Evolutionary conservation across 2,113 vertebrate genomes (phyloP).

Genomic region (Indicator indicator): DNA sequence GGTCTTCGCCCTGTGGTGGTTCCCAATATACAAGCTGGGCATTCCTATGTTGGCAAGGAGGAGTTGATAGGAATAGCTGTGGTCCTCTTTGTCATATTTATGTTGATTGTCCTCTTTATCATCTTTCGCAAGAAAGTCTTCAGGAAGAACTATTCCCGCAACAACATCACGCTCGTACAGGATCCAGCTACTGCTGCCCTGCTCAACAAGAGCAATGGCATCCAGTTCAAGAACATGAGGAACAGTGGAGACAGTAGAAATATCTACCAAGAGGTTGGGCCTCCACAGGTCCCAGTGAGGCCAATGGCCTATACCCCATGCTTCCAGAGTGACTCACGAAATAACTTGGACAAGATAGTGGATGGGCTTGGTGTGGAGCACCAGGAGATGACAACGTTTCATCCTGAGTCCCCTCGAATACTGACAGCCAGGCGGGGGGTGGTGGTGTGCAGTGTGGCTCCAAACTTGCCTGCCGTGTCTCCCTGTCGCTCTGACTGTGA

Average conservation of each 20-base stretch:
- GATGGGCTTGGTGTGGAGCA: slow-evolving; percentile 85
- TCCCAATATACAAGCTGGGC: slow-evolving; percentile 95
- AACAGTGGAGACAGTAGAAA: slow-evolving; percentile 85
- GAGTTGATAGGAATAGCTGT: slow-evolving; percentile 93
- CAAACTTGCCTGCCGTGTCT: slow-evolving; percentile 89
- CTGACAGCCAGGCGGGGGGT: slow-evolving; percentile 88
- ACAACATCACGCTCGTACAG: slow-evolving; percentile 92
- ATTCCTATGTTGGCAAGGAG: slow-evolving; percentile 92
- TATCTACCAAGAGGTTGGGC: slow-evolving; percentile 87
- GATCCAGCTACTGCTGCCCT: slow-evolving; percentile 93
- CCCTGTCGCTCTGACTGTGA: slow-evolving; percentile 93
- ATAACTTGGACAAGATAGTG: slow-evolving; percentile 90
- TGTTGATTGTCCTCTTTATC: slow-evolving; percentile 88
- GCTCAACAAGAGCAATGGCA: slow-evolving; percentile 92
- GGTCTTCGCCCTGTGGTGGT: slow-evolving; percentile 91
- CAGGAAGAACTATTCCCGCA: slow-evolving; percentile 93
- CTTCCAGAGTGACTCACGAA: slow-evolving; percentile 90
- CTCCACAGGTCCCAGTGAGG: slow-evolving; percentile 92
- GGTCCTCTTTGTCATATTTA: slow-evolving; percentile 90
- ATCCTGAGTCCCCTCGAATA: slow-evolving; percentile 91
- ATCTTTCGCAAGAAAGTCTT: slow-evolving; percentile 97
- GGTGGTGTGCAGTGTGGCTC: slow-evolving; percentile 96
- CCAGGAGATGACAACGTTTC: slow-evolving; percentile 97
- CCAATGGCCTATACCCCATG: slow-evolving; percentile 97
- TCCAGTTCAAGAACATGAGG: slow-evolving; percentile 88